Evolutionary conservation across 1,140 invertebrate genomes (phyloP).

Genomic region (Drosophila mojavensis): DNA sequence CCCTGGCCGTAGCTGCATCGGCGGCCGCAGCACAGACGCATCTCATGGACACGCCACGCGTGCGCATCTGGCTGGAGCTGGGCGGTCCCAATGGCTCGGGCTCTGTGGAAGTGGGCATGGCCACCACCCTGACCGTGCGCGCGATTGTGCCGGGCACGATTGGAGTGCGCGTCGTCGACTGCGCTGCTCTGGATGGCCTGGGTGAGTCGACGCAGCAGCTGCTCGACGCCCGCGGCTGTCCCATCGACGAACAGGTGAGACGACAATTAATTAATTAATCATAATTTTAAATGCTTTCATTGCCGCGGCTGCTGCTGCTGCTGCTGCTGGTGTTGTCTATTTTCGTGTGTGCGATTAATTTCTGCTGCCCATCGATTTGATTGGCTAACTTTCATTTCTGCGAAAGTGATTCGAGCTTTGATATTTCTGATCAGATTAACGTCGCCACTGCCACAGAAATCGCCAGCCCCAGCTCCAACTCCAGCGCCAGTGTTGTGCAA

Average conservation of each 20-base stretch:
- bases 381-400: constrained; percentile 45
- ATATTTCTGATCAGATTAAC: constrained; percentile 27
- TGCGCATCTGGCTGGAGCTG: constrained; percentile 90
- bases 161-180: constrained; percentile 89
- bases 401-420: constrained; percentile 31
- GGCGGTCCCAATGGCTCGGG: constrained; percentile 84
- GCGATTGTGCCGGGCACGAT: constrained; percentile 88
- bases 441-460: constrained; percentile 2
- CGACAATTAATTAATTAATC: constrained; percentile 61
- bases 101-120: constrained; percentile 89
- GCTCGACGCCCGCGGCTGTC: constrained; percentile 89
- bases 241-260: constrained; percentile 87
- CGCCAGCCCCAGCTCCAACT: background rate
- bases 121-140: constrained; percentile 88
- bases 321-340: background rate
- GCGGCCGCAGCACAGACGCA: constrained; percentile 7
- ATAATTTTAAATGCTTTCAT: constrained; percentile 22
- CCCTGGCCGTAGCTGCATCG: constrained; percentile 47
- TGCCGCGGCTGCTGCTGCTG: too few species aligned
- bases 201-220: constrained; percentile 89
- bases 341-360: background rate
- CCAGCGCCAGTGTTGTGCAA: constrained; percentile 36
- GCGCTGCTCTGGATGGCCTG: constrained; percentile 89
- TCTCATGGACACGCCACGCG: constrained; percentile 70
- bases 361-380: constrained; percentile 26